Evolutionary conservation across 2,113 vertebrate species (phyloP).

Genomic region (Paralichthys olivaceus): DNA sequence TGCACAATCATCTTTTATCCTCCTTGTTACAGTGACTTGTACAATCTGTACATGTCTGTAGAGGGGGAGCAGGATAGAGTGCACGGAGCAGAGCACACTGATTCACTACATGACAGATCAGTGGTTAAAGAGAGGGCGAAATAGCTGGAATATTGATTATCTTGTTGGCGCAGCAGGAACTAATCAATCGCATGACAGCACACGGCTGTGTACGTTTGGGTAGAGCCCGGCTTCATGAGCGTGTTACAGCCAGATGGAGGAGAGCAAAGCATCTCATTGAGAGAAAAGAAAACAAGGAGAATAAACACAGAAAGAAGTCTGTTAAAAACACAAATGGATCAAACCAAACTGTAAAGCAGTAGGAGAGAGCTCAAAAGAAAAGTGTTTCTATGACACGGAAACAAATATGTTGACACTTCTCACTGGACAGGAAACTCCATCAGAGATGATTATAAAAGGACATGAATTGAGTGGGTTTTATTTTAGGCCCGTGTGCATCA

Average conservation of each 20-base stretch:
- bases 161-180: slow-evolving; percentile 65
- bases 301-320: neutral
- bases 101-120: slow-evolving; percentile 43
- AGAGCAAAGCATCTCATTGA: neutral
- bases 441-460: slow-evolving; percentile 64
- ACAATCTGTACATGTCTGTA: slow-evolving; percentile 24
- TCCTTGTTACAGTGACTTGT: slow-evolving; percentile 4
- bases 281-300: neutral
- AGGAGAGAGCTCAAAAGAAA: slow-evolving; percentile 10
- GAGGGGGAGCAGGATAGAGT: slow-evolving; percentile 5
- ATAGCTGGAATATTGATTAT: slow-evolving; percentile 70
- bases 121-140: slow-evolving; percentile 50
- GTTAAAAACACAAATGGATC: neutral
- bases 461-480: slow-evolving; percentile 50
- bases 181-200: slow-evolving; percentile 59
- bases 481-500: slow-evolving; percentile 46
- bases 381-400: slow-evolving; percentile 18
- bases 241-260: slow-evolving; percentile 10
- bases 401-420: slow-evolving; percentile 22
- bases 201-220: slow-evolving; percentile 35
- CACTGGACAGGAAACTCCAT: slow-evolving; percentile 38
- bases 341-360: neutral
- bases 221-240: slow-evolving; percentile 33
- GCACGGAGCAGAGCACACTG: slow-evolving; percentile 25
- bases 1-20: slow-evolving; percentile 4